Percentiles rank a stretch among this genome's conserved stretches.
phyloP scores from a whole-genome alignment of 2,888 invertebrate genomes.

The Scaptomyza tumidula region DNA sequence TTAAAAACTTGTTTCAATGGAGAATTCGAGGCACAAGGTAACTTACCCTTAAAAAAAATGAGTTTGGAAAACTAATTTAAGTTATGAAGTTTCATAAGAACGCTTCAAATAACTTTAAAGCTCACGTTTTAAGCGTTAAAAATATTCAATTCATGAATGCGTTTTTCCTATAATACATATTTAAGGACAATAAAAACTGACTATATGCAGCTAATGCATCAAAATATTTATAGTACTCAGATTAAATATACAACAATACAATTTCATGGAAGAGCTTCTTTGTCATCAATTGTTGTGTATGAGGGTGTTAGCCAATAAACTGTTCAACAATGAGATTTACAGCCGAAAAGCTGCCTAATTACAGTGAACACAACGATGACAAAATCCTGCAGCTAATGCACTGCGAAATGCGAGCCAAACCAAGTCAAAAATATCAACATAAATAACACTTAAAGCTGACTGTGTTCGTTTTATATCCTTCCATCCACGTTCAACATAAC shows the following conservation, averaged over 20 bases:
- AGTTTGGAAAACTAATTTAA: not conserved
- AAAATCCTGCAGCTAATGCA: conserved; percentile 71
- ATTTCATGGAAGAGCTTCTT: not conserved
- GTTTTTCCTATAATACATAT: no score
- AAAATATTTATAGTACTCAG: conserved; percentile 22
- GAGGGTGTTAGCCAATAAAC: conserved; percentile 65
- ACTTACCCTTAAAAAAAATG: not conserved
- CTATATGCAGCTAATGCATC: conserved; percentile 27
- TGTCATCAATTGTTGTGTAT: conserved; percentile 56
- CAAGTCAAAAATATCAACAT: conserved; percentile 80
- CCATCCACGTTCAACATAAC: not conserved
- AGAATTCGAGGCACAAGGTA: not conserved
- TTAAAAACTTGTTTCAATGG: not conserved
- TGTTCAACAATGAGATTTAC: conserved; percentile 70
- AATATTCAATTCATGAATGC: no score
- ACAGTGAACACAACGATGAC: conserved; percentile 59
- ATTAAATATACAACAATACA: conserved; percentile 19
- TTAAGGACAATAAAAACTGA: no score
- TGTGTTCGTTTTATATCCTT: not conserved
- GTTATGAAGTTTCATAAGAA: no score
- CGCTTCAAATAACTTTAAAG: no score
- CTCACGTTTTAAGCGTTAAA: no score
- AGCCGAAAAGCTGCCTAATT: conserved; percentile 73
- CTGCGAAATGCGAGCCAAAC: conserved; percentile 45
- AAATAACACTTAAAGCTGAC: conserved; percentile 74